These are phyloP conservation scores for Silurus asotus DNA, from an alignment of 2,113 vertebrate genomes.

Conservation along the genomic window DNA sequence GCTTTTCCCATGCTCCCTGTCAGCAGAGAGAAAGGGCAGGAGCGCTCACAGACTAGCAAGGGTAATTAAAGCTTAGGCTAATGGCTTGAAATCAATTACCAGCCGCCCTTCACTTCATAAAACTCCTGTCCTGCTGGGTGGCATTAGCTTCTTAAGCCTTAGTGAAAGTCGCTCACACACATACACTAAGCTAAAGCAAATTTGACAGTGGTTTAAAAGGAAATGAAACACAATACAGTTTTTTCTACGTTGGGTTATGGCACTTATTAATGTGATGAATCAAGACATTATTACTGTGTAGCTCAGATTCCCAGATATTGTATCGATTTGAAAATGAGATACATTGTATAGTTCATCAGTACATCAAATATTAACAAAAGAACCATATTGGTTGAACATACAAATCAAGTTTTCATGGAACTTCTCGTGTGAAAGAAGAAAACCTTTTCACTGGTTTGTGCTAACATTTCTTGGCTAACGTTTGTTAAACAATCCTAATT, in stretches of 20 bases:
- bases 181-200: not conserved
- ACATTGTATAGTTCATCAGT: not conserved
- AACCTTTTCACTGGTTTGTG: not conserved
- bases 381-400: too few relatives aligned
- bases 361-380: too few relatives aligned
- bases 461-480: not conserved
- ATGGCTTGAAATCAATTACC: conserved; percentile 60
- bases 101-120: conserved; percentile 47
- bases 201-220: not conserved
- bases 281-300: not conserved
- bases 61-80: conserved; percentile 66
- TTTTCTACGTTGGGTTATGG: not conserved
- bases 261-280: not conserved
- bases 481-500: not conserved
- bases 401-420: not conserved
- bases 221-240: not conserved
- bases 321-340: not conserved
- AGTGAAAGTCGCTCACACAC: not conserved
- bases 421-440: not conserved
- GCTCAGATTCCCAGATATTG: not conserved
- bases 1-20: conserved; percentile 60
- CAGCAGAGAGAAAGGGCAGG: conserved; percentile 28
- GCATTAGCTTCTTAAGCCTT: not conserved
- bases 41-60: conserved; percentile 42
- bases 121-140: conserved; percentile 27